These are phyloP conservation scores for Tursiops truncatus DNA, from an alignment of 2,113 vertebrate species.

Conservation along the genomic window DNA sequence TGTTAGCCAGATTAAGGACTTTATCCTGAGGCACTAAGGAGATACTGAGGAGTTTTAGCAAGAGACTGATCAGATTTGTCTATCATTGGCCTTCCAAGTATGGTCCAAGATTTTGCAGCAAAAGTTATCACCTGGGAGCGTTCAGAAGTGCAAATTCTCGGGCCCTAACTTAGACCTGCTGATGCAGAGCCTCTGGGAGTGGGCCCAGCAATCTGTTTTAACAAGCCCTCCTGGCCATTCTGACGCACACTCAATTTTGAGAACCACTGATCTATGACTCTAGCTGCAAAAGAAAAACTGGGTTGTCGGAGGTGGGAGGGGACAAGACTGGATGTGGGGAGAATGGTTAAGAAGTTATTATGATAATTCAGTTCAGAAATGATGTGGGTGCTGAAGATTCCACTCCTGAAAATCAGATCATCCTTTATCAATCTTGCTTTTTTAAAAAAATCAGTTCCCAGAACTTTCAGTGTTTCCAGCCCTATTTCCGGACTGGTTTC, in stretches of 20 bases:
- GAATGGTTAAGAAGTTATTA: neutral
- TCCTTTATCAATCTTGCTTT: neutral
- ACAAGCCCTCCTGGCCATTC: neutral
- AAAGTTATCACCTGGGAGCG: neutral
- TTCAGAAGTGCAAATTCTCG: neutral
- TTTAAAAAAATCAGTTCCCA: neutral
- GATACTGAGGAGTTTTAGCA: neutral
- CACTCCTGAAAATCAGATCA: constrained; percentile 17
- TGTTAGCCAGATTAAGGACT: neutral
- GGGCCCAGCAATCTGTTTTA: neutral
- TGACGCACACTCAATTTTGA: neutral
- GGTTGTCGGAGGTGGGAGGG: neutral
- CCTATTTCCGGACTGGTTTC: neutral
- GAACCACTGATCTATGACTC: neutral
- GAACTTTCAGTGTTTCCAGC: neutral
- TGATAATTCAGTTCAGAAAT: constrained; percentile 22
- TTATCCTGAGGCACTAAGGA: neutral
- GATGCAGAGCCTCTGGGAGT: neutral
- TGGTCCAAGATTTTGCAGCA: neutral
- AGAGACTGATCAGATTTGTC: neutral
- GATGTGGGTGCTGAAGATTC: neutral
- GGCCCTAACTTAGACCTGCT: neutral
- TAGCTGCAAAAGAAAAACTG: neutral
- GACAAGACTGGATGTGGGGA: neutral
- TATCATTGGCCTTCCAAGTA: neutral